phyloP scores from a whole-genome alignment of 1,140 invertebrate genomes.

The Sitobion miscanthi region DNA sequence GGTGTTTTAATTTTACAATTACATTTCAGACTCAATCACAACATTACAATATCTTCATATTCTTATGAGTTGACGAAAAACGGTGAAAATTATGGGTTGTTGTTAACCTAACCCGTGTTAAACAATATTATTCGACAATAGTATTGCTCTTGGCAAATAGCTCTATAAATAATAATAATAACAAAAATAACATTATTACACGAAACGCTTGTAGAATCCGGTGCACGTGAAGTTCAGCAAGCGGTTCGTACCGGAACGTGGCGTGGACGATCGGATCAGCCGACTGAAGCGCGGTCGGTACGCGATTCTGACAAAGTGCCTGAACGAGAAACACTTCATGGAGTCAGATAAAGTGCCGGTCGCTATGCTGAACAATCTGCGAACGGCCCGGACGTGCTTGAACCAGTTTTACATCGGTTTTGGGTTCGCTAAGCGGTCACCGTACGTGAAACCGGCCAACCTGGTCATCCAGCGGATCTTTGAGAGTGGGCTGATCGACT shows the following conservation, averaged over 20 bases:
- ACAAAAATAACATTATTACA: neutral
- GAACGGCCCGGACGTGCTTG: conserved; percentile 38
- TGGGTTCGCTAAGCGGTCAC: conserved; percentile 45
- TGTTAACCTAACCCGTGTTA: neutral
- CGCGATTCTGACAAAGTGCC: conserved; percentile 43
- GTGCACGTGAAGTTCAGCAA: conserved; percentile 47
- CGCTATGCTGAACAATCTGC: conserved; percentile 38
- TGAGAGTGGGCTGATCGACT: conserved; percentile 53
- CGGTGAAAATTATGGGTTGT: neutral
- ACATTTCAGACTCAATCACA: neutral
- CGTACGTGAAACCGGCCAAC: conserved; percentile 5
- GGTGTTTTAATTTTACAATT: too few relatives aligned
- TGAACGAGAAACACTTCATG: conserved; percentile 55
- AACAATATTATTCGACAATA: neutral
- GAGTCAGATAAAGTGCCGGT: conserved; percentile 44
- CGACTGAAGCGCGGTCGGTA: conserved; percentile 39
- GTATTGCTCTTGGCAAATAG: neutral
- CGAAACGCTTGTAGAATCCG: neutral
- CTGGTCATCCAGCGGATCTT: conserved; percentile 26
- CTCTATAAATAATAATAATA: neutral
- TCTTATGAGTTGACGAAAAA: neutral
- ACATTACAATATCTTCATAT: neutral
- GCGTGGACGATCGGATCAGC: neutral
- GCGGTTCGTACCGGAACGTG: conserved; percentile 27
- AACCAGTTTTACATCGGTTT: conserved; percentile 40